Evolutionary conservation across 1,140 invertebrate genomes (phyloP).

Genomic region (Sinonovacula constricta): DNA sequence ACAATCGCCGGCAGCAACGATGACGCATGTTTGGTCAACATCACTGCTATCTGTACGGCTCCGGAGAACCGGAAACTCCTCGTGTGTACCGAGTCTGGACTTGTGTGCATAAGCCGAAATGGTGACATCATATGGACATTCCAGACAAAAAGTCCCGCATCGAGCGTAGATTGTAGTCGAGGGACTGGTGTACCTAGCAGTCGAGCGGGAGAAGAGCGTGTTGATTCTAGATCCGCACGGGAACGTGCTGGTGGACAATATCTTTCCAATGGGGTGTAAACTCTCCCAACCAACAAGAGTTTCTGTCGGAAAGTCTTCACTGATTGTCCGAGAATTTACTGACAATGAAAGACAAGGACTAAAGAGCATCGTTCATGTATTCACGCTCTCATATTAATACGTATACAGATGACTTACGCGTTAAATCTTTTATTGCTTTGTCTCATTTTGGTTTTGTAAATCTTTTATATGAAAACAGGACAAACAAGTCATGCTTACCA

Average conservation of each 20-base stretch:
- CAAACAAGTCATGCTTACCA: too few species aligned
- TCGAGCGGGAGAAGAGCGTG: conserved; percentile 40
- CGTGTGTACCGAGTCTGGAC: conserved; percentile 13
- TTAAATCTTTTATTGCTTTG: too few species aligned
- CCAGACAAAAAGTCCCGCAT: conserved; percentile 5
- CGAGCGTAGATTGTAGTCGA: conserved; percentile 32
- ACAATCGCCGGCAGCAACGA: conserved; percentile 48
- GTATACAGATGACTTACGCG: too few species aligned
- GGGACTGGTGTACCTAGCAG: conserved; percentile 23
- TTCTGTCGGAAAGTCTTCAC: conserved; percentile 29
- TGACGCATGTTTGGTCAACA: conserved; percentile 31
- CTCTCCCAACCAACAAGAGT: conserved; percentile 21
- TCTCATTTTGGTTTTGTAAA: too few species aligned
- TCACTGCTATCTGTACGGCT: conserved; percentile 39
- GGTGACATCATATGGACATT: conserved; percentile 47
- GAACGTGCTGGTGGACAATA: conserved; percentile 43
- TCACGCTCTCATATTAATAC: conserved; percentile 36
- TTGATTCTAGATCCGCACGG: conserved; percentile 38
- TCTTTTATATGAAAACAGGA: too few species aligned
- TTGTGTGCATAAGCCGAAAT: conserved; percentile 33
- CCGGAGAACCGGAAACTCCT: conserved; percentile 37
- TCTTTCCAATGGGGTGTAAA: conserved; percentile 36
- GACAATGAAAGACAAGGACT: conserved; percentile 30
- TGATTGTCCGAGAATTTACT: conserved; percentile 38
- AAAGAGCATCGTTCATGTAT: conserved; percentile 49